These are phyloP conservation scores for Euzophera pinguis DNA, from an alignment of 2,888 invertebrate species.

Conservation along the genomic window DNA sequence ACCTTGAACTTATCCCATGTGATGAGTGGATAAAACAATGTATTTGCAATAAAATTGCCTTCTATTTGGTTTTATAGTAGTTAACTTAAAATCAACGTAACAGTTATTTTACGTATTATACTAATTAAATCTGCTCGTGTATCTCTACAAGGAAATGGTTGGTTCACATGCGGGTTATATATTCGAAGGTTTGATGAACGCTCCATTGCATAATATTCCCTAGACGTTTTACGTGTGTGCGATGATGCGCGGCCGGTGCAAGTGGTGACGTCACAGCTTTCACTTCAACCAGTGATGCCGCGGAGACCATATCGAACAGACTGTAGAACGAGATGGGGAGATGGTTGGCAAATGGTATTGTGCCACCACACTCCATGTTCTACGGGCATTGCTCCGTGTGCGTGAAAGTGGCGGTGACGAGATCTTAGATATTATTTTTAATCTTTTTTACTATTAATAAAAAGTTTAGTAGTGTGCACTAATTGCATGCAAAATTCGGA, in stretches of 20 bases:
- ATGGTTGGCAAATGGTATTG: neutral
- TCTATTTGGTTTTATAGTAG: too few species aligned
- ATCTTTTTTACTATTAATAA: conserved; percentile 16
- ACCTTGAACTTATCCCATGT: too few species aligned
- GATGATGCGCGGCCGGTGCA: conserved; percentile 43
- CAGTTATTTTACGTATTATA: neutral
- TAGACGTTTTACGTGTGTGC: conserved; percentile 20
- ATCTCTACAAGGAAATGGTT: conserved; percentile 4
- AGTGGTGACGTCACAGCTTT: conserved; percentile 65
- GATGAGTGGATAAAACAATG: too few species aligned
- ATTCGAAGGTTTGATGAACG: conserved; percentile 10
- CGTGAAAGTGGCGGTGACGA: conserved; percentile 57
- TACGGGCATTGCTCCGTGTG: conserved; percentile 40
- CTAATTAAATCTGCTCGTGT: neutral
- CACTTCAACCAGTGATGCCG: conserved; percentile 33
- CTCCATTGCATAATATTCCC: conserved; percentile 25
- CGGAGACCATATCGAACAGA: neutral
- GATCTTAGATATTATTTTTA: conserved; percentile 24
- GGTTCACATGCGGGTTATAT: conserved; percentile 1
- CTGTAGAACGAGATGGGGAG: neutral
- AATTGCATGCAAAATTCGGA: neutral
- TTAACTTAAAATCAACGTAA: conserved; percentile 4
- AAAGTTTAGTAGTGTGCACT: neutral
- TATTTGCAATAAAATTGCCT: neutral
- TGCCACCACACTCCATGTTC: conserved; percentile 8